phyloP scores from a whole-genome alignment of 2,113 vertebrate species.

The Rousettus leschenaultii region DNA sequence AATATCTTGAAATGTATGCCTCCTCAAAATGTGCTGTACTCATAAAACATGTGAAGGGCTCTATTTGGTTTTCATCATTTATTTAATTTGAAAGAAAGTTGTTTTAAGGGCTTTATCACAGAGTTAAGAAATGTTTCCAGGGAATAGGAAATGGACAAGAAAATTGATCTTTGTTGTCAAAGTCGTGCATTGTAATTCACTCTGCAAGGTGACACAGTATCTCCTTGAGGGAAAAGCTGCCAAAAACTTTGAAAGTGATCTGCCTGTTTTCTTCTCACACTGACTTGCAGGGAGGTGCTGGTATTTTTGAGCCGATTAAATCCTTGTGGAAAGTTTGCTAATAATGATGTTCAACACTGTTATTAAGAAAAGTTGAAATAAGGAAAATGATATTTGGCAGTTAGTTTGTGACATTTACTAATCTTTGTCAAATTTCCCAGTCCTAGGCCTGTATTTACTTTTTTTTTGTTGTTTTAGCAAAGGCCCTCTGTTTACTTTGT shows the following conservation, averaged over 20 bases:
- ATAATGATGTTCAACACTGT: neutral
- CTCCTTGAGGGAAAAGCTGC: constrained; percentile 70
- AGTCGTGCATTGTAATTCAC: constrained; percentile 47
- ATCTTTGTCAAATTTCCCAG: neutral
- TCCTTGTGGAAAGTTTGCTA: constrained; percentile 68
- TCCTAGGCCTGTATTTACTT: neutral
- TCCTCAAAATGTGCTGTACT: neutral
- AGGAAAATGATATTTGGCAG: neutral
- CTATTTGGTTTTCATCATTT: neutral
- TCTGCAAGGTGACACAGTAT: neutral
- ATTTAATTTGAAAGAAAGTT: constrained; percentile 13
- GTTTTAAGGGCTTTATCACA: neutral
- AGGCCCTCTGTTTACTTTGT: neutral
- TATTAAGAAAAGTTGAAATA: constrained; percentile 34
- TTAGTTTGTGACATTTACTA: neutral
- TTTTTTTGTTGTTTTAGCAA: neutral
- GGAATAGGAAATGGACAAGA: neutral
- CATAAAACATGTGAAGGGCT: neutral
- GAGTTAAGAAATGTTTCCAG: constrained; percentile 34
- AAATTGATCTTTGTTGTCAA: constrained; percentile 52
- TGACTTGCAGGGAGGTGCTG: constrained; percentile 56
- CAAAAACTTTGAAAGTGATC: constrained; percentile 77
- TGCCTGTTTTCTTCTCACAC: constrained; percentile 52
- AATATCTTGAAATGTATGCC: neutral
- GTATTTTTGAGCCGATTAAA: constrained; percentile 71